Evolutionary conservation across 2,797 vertebrate species (phyloP).

Genomic region (Girardinus metallicus): DNA sequence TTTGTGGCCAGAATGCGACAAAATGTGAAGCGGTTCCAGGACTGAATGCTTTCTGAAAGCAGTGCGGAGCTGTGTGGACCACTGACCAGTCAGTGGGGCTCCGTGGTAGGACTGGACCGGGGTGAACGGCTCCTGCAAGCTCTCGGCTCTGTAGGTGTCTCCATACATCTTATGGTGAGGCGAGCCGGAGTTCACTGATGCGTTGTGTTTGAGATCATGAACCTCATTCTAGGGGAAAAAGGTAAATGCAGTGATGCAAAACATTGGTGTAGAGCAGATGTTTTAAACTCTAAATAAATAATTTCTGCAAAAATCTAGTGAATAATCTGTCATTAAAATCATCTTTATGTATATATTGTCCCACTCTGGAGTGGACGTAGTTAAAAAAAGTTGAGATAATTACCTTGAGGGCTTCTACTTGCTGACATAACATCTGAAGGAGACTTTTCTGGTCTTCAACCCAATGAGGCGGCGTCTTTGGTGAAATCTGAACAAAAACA

Average conservation of each 20-base stretch:
- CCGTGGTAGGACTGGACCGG: conserved; percentile 90
- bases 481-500: conserved; percentile 84
- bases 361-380: not conserved
- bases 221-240: conserved; percentile 89
- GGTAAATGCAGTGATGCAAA: not conserved
- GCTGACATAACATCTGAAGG: conserved; percentile 93
- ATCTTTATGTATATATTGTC: not conserved
- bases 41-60: not conserved
- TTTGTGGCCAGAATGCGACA: not conserved
- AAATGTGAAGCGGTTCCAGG: not conserved
- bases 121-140: conserved; percentile 87
- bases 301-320: not conserved
- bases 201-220: conserved; percentile 90
- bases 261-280: too few species aligned
- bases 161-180: conserved; percentile 87
- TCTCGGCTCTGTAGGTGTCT: conserved; percentile 87
- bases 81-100: conserved; percentile 90
- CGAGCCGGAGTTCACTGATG: conserved; percentile 78
- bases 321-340: not conserved
- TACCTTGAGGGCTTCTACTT: conserved; percentile 97
- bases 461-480: conserved; percentile 95
- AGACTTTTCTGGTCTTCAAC: conserved; percentile 95
- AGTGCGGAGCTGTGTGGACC: not conserved
- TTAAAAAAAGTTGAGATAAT: conserved; percentile 32
- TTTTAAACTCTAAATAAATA: not conserved